A percentile compares a stretch with the other conserved stretches of the same genome.
phyloP scores from a whole-genome alignment of 2,797 vertebrate species.

The Megaceryle alcyon region DNA sequence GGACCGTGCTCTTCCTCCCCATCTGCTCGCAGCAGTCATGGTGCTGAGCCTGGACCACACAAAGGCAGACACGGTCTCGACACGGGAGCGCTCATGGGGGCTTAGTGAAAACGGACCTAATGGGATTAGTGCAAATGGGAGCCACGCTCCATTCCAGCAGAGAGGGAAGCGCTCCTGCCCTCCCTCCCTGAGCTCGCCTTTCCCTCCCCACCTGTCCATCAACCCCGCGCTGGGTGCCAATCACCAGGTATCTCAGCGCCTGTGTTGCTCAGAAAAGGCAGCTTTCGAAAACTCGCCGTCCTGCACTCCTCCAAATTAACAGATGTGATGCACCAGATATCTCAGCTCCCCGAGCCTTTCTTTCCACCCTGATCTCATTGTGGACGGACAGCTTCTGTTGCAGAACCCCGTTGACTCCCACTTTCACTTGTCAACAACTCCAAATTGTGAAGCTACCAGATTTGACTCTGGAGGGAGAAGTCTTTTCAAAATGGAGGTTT shows the following conservation, averaged over 20 bases:
- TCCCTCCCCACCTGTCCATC: neutral
- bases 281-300: neutral
- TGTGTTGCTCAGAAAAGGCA: neutral
- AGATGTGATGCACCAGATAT: rapidly evolving
- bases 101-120: neutral
- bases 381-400: neutral
- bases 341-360: neutral
- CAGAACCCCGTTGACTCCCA: neutral
- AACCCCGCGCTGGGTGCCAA: neutral
- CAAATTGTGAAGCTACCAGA: neutral
- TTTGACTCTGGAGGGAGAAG: neutral
- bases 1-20: neutral
- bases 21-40: rapidly evolving
- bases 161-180: neutral
- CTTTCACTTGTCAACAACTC: neutral
- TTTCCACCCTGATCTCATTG: neutral
- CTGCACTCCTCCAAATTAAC: neutral
- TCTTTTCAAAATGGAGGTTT: neutral
- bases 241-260: neutral
- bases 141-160: neutral
- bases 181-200: neutral
- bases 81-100: rapidly evolving
- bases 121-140: neutral
- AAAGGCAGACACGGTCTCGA: neutral
- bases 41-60: neutral